Percentiles rank a stretch among this genome's conserved stretches.
These are phyloP conservation scores for Eupeodes latifasciatus DNA, from an alignment of 2,888 invertebrate genomes.

Conservation along the genomic window DNA sequence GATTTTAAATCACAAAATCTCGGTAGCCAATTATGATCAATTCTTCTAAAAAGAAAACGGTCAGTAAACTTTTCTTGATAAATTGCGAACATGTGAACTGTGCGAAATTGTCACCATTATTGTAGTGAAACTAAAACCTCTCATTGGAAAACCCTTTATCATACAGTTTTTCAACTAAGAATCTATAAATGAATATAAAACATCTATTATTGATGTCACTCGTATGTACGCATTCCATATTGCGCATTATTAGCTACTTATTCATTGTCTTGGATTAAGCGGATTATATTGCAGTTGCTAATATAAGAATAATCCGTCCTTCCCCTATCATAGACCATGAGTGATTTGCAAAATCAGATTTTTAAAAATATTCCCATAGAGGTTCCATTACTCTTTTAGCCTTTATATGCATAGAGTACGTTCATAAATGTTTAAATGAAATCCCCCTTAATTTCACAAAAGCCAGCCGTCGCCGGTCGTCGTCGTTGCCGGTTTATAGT, in stretches of 20 bases:
- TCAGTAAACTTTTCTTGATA: too few relatives aligned
- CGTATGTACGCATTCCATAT: background rate
- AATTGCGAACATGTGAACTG: too few relatives aligned
- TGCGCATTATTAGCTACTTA: background rate
- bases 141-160: too few relatives aligned
- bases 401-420: constrained; percentile 4
- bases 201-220: too few relatives aligned
- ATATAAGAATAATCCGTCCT: constrained; percentile 3
- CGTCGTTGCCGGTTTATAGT: background rate
- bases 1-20: too few relatives aligned
- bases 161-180: too few relatives aligned
- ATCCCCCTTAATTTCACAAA: constrained; percentile 42
- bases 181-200: too few relatives aligned
- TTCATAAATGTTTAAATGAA: background rate
- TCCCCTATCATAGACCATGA: constrained; percentile 1
- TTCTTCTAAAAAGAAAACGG: too few relatives aligned
- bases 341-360: constrained; percentile 42
- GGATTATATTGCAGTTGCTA: constrained; percentile 64
- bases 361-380: constrained; percentile 25
- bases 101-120: too few relatives aligned
- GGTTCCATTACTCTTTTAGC: constrained; percentile 30
- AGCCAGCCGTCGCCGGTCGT: constrained; percentile 18
- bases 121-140: too few relatives aligned
- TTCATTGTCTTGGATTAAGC: constrained; percentile 46
- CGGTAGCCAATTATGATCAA: too few relatives aligned